Evolutionary conservation across 2,113 vertebrate genomes (phyloP).

Genomic region (Nyctereutes procyonoides): DNA sequence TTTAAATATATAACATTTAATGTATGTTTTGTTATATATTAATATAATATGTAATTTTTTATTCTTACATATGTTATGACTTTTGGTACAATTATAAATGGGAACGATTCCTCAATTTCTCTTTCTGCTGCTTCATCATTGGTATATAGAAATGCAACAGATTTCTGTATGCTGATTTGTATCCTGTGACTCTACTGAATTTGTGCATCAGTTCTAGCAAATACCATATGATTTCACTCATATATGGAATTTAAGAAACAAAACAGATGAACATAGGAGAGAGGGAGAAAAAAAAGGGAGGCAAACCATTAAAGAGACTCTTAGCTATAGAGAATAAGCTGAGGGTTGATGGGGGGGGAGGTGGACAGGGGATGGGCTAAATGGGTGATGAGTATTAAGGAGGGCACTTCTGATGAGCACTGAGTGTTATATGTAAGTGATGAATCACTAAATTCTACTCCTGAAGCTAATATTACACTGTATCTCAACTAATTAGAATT

Average conservation of each 20-base stretch:
- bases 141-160: background rate
- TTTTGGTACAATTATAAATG: background rate
- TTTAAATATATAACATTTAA: background rate
- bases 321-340: background rate
- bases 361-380: background rate
- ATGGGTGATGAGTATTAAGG: background rate
- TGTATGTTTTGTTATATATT: background rate
- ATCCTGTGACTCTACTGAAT: background rate
- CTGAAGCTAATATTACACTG: background rate
- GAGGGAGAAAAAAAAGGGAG: background rate
- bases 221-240: background rate
- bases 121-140: background rate
- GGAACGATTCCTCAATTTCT: background rate
- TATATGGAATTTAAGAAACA: background rate
- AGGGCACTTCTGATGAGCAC: background rate
- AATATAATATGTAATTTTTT: background rate
- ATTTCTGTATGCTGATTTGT: background rate
- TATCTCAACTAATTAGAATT: background rate
- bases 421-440: background rate
- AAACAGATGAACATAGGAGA: background rate
- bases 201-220: background rate
- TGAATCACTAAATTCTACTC: background rate
- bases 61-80: background rate
- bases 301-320: background rate
- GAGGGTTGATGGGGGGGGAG: background rate